These are phyloP conservation scores for Argentina silus DNA, from an alignment of 2,797 vertebrate genomes.

Conservation along the genomic window DNA sequence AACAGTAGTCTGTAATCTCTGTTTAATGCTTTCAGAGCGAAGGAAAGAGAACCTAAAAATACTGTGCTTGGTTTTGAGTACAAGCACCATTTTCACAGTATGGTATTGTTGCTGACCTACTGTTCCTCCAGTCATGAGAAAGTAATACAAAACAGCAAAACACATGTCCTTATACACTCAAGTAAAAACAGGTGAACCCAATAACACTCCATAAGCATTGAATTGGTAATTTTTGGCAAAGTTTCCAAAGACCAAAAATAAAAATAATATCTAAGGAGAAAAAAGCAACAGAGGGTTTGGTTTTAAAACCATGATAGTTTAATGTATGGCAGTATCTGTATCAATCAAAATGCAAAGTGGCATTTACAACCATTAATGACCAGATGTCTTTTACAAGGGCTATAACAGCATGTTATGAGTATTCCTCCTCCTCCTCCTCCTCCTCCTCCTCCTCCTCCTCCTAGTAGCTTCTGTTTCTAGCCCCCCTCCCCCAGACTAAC, in stretches of 20 bases:
- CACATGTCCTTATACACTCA: background rate
- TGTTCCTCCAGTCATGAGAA: background rate
- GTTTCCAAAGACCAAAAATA: too few relatives aligned
- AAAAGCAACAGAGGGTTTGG: background rate
- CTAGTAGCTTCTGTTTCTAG: conserved; percentile 42
- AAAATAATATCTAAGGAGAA: background rate
- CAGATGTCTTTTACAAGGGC: conserved; percentile 45
- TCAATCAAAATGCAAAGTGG: conserved; percentile 39
- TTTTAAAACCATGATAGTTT: background rate
- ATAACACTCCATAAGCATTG: background rate
- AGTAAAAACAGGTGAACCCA: background rate
- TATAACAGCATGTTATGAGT: background rate
- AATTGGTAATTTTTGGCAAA: too few relatives aligned
- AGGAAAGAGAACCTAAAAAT: background rate
- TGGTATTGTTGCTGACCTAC: background rate
- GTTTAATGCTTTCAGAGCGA: background rate
- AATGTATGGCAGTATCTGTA: conserved; percentile 34
- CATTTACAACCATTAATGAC: conserved; percentile 50
- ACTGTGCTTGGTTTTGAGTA: background rate
- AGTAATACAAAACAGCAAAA: background rate
- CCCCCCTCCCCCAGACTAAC: conserved; percentile 23
- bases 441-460: conserved; percentile 6
- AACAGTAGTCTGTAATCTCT: background rate
- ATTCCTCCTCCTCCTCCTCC: conserved; percentile 13
- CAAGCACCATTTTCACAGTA: background rate